phyloP scores from a whole-genome alignment of 2,113 vertebrate species.

The Gopherus flavomarginatus region DNA sequence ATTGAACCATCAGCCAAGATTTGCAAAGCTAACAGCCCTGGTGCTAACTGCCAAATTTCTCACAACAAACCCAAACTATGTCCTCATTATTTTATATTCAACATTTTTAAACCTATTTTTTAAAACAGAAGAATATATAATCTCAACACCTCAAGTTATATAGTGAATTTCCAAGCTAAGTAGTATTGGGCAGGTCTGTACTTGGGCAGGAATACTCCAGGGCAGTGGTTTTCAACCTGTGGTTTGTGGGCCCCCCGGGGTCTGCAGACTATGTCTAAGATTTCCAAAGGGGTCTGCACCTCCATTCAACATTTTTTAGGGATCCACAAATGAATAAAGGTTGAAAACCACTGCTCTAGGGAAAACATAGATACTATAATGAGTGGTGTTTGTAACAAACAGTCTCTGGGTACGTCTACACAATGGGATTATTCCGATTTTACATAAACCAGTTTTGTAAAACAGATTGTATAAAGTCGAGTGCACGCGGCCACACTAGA shows the following conservation, averaged over 20 bases:
- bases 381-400: rapidly evolving
- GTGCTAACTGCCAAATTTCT: background rate
- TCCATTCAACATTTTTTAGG: background rate
- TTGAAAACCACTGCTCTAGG: background rate
- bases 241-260: background rate
- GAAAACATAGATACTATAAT: background rate
- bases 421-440: too few relatives aligned
- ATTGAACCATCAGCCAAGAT: background rate
- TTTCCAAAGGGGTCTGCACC: background rate
- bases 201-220: background rate
- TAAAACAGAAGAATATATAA: background rate
- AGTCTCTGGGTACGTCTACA: background rate
- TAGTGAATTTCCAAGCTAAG: background rate
- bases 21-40: background rate
- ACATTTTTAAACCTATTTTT: background rate
- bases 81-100: background rate
- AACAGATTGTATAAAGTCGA: too few relatives aligned
- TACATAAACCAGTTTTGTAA: too few relatives aligned
- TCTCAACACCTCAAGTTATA: background rate
- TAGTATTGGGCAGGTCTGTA: background rate
- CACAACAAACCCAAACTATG: background rate
- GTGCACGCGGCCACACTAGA: too few relatives aligned
- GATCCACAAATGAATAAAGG: background rate
- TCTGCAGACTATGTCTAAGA: background rate
- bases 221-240: background rate